Evolutionary conservation across 1,140 invertebrate species (phyloP).

Genomic region (Metopolophium dirhodum): DNA sequence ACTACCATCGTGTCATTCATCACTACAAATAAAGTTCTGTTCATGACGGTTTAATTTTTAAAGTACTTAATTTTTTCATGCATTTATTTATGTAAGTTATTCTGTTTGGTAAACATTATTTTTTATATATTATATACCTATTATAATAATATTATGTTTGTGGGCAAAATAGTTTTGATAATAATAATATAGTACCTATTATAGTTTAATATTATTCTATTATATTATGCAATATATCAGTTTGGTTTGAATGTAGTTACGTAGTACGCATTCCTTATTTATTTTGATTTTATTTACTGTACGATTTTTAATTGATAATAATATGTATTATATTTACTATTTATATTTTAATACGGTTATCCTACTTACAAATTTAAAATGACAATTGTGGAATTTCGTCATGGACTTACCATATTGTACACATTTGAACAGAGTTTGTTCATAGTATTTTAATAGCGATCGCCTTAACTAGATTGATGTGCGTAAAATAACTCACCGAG

Average conservation of each 20-base stretch:
- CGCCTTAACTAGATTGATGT: background rate
- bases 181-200: no score
- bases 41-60: conserved; percentile 33
- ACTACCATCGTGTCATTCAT: conserved; percentile 8
- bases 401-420: background rate
- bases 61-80: background rate
- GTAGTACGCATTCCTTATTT: background rate
- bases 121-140: background rate
- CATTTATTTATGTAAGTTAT: background rate
- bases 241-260: background rate
- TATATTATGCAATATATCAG: background rate
- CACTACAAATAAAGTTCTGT: background rate
- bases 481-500: background rate
- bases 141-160: background rate
- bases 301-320: background rate
- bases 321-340: background rate
- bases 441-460: background rate
- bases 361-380: background rate
- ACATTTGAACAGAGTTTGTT: background rate
- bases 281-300: background rate
- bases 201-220: background rate
- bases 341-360: background rate
- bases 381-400: background rate
- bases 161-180: no score
- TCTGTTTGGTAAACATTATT: background rate